Percentiles rank a stretch among this genome's conserved stretches.
These are phyloP conservation scores for Notamacropus eugenii DNA, from an alignment of 2,797 vertebrate species.

Conservation along the genomic window DNA sequence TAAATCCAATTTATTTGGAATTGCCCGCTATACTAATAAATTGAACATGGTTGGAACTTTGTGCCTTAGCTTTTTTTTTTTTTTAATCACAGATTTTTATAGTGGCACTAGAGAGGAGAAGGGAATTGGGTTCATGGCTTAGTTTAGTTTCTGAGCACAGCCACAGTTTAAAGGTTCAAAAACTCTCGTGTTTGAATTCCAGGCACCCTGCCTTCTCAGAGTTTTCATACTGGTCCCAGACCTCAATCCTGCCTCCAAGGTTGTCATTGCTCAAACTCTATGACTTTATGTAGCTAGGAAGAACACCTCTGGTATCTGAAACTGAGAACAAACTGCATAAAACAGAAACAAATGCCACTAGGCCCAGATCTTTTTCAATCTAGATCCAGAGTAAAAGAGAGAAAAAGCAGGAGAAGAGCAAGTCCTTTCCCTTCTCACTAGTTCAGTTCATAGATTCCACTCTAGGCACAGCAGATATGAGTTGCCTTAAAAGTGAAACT, in stretches of 20 bases:
- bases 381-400: neutral
- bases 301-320: neutral
- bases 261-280: neutral
- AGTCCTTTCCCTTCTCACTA: neutral
- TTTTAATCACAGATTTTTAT: no score
- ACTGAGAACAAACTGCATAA: neutral
- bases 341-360: neutral
- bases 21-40: neutral
- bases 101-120: neutral
- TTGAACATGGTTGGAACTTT: neutral
- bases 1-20: neutral
- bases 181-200: neutral
- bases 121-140: neutral
- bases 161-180: neutral
- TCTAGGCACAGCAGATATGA: neutral
- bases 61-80: no score
- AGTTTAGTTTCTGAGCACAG: neutral
- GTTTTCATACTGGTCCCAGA: neutral
- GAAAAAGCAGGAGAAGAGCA: neutral
- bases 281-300: no score
- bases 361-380: neutral
- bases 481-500: neutral
- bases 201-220: neutral
- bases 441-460: neutral
- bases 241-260: neutral